These are phyloP conservation scores for Pachydiplax longipennis DNA, from an alignment of 2,888 invertebrate species.

Conservation along the genomic window DNA sequence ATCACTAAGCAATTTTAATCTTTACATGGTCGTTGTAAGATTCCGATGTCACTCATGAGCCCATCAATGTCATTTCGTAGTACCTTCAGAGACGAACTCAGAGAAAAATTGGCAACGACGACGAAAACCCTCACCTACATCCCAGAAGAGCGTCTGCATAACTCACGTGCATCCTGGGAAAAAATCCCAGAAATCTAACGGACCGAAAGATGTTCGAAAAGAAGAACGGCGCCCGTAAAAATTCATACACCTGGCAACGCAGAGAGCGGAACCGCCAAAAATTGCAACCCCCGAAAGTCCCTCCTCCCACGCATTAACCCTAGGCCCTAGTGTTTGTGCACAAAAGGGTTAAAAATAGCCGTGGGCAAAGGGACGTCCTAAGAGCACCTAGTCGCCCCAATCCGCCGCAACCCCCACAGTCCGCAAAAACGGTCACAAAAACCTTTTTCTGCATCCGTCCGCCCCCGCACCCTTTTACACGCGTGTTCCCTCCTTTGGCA, in stretches of 20 bases:
- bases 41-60: too few species aligned
- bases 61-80: too few species aligned
- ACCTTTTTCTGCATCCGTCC: background rate
- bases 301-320: background rate
- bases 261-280: background rate
- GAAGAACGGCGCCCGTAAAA: background rate
- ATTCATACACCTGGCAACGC: slow-evolving; percentile 7
- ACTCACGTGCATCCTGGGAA: background rate
- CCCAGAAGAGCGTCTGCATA: too few species aligned
- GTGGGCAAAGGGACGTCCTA: background rate
- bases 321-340: background rate
- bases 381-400: background rate
- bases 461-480: background rate
- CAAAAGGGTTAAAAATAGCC: slow-evolving; percentile 42
- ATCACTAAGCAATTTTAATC: too few species aligned
- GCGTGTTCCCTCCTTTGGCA: background rate
- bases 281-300: slow-evolving; percentile 1
- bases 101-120: background rate
- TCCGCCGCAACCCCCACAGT: background rate
- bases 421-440: slow-evolving; percentile 18
- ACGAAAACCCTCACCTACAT: background rate
- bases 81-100: too few species aligned
- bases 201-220: background rate
- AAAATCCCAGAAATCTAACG: background rate
- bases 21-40: too few species aligned